Percentiles rank a stretch among this genome's conserved stretches.
Conservation (phyloP, 2,113 vertebrate species). For the Eira barbara region DNA sequence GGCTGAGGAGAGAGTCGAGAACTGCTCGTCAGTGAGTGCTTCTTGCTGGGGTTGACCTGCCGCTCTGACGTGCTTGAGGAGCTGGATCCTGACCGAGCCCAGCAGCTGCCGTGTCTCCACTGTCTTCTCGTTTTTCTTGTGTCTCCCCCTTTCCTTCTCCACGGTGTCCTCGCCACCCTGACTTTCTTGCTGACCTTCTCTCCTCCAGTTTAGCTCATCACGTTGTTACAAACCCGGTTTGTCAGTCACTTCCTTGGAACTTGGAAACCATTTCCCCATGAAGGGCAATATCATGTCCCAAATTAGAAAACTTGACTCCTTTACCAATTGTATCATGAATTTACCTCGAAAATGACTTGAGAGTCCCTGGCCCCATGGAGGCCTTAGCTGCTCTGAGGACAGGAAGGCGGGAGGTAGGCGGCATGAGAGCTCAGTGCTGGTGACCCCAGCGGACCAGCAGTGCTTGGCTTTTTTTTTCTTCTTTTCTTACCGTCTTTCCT, state of each 20-base stretch:
- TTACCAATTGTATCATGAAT: neutral
- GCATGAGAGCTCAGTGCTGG: neutral
- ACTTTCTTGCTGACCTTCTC: neutral
- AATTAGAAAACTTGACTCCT: neutral
- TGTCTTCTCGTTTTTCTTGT: neutral
- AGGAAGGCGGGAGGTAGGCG: neutral
- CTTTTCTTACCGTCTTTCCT: too few relatives aligned
- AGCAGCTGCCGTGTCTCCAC: conserved; percentile 75
- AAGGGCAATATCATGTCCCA: neutral
- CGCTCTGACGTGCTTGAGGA: conserved; percentile 31
- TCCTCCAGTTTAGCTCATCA: neutral
- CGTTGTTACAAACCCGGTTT: neutral
- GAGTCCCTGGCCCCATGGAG: neutral
- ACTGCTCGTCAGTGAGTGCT: conserved; percentile 76
- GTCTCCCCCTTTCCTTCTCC: neutral
- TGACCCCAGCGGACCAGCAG: neutral
- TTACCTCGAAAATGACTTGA: neutral
- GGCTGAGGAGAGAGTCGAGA: conserved; percentile 83
- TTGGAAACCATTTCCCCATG: neutral
- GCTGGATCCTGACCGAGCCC: conserved; percentile 75
- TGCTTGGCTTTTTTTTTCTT: neutral
- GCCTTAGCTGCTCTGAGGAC: neutral
- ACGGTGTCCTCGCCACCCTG: neutral
- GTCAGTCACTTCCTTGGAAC: neutral
- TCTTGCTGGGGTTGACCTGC: conserved; percentile 79